Evolutionary conservation across 2,797 vertebrate species (phyloP).

Genomic region (Myripristis murdjan): DNA sequence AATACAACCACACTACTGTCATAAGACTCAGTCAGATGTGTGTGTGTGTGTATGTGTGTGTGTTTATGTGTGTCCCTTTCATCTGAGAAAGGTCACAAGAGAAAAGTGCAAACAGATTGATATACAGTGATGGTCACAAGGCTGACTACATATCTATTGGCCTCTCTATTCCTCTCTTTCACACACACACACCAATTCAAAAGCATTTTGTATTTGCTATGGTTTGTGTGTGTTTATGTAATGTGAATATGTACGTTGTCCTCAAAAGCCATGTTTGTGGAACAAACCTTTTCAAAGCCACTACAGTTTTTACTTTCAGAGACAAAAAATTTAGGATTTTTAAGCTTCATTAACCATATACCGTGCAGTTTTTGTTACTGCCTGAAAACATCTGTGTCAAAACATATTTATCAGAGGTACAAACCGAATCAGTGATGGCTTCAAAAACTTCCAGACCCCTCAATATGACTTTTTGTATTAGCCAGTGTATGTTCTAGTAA

Average conservation of each 20-base stretch:
- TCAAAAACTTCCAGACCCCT: neutral
- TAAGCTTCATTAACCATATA: no score
- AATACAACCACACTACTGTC: slow-evolving; percentile 9
- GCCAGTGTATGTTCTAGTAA: no score
- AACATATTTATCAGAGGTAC: neutral
- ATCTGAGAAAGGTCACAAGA: slow-evolving; percentile 38
- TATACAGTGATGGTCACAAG: neutral
- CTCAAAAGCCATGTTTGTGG: no score
- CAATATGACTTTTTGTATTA: neutral
- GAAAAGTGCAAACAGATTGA: slow-evolving; percentile 54
- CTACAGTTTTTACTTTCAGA: no score
- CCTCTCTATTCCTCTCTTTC: neutral
- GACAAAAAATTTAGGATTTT: no score
- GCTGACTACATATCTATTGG: neutral
- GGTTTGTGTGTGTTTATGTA: no score
- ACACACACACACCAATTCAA: neutral
- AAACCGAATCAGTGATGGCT: neutral
- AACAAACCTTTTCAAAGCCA: no score
- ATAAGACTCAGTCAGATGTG: slow-evolving; percentile 16
- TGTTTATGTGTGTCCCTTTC: slow-evolving; percentile 26
- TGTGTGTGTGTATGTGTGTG: neutral
- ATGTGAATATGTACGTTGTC: no score
- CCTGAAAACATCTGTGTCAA: neutral
- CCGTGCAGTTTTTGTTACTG: neutral
- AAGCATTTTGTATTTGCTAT: no score